These are phyloP conservation scores for Chauna torquata DNA, from an alignment of 2,113 vertebrate species.

Conservation along the genomic window DNA sequence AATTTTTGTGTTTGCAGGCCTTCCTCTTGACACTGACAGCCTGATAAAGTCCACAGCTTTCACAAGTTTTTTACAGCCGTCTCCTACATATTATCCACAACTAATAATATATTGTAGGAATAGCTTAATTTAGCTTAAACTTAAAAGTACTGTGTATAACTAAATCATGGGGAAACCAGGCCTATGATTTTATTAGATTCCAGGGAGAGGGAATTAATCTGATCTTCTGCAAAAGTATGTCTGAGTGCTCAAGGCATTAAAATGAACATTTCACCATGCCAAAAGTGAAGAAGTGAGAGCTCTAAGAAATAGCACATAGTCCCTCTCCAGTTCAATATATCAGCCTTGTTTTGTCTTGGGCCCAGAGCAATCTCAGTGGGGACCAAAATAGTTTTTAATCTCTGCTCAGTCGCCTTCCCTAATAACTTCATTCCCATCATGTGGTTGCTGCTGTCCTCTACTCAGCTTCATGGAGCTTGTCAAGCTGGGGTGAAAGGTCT, in stretches of 20 bases:
- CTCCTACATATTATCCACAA: neutral
- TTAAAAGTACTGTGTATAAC: neutral
- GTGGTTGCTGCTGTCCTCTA: neutral
- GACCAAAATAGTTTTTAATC: neutral
- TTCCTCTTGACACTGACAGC: neutral
- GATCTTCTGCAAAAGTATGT: neutral
- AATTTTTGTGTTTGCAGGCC: neutral
- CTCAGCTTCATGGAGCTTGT: neutral
- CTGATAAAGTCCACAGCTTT: neutral
- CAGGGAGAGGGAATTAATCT: neutral
- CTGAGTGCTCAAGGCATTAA: neutral
- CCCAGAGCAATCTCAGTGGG: neutral
- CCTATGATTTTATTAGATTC: neutral
- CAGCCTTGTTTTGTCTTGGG: constrained; percentile 21
- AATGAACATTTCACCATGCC: neutral
- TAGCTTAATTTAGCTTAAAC: neutral
- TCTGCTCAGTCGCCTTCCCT: neutral
- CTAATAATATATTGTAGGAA: neutral
- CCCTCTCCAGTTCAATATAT: neutral
- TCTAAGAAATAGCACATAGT: neutral
- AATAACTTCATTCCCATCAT: neutral
- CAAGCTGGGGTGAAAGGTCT: neutral
- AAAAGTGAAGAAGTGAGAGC: neutral
- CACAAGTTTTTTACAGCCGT: neutral
- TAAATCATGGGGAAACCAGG: neutral